phyloP scores from a whole-genome alignment of 2,113 vertebrate genomes.

The Rhodinocichla rosea region DNA sequence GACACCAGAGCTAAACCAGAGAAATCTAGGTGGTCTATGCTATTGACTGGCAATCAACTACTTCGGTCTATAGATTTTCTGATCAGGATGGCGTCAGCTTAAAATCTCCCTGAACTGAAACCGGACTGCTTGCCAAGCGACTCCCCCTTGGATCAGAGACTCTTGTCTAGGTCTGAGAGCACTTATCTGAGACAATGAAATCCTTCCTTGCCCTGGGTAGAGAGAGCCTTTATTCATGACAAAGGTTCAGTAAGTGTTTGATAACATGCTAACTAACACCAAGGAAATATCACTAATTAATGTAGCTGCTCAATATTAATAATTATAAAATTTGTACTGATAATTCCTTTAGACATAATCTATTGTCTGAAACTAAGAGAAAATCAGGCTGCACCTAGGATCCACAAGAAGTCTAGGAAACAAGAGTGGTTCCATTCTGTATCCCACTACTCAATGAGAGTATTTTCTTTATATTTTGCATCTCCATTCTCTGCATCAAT shows the following conservation, averaged over 20 bases:
- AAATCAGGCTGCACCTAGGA: fast-evolving
- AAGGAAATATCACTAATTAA: background rate
- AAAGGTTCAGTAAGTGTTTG: background rate
- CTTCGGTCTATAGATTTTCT: background rate
- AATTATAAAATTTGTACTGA: background rate
- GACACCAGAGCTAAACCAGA: background rate
- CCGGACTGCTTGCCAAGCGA: background rate
- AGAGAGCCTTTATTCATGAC: background rate
- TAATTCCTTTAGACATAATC: background rate
- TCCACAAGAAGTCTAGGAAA: background rate
- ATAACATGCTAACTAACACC: background rate
- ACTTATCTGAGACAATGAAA: background rate
- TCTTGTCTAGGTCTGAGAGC: background rate
- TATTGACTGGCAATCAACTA: background rate
- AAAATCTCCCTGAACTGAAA: background rate
- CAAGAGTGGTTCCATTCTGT: background rate
- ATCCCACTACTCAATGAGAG: background rate
- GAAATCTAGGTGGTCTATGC: background rate
- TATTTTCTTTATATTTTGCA: background rate
- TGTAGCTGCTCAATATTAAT: background rate
- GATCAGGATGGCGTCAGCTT: background rate
- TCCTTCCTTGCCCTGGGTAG: background rate
- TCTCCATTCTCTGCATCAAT: background rate
- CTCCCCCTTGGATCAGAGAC: background rate
- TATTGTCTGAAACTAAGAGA: background rate